Base-by-base conservation (phyloP, 2,797 vertebrate genomes). In the Tenualosa thibaudeaui region DNA sequence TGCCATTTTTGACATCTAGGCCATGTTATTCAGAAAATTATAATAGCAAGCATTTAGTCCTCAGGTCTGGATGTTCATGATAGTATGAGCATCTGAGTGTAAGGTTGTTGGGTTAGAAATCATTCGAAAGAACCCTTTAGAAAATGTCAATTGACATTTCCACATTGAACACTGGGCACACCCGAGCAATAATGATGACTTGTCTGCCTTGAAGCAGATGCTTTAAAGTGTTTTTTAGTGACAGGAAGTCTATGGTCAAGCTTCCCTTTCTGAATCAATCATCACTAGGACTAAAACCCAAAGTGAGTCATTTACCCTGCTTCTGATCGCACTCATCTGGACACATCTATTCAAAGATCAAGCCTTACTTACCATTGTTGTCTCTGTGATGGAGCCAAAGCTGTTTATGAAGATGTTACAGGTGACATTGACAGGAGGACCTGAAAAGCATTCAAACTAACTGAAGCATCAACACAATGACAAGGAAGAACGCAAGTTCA, bases 371-470 rank as follows among this genome's bases (percentile, higher is more conserved):
- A 99, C 98, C 98, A 99, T 98, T 5, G 98, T 98, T 9, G 97
- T 98, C 93, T 99, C 97, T 0, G 98, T 98, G 94, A 99, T 96
- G 0, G 98, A 99, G 84, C 97, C 96, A 0, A 99, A 99, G 92
- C 97, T 98, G 94, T 99, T 98, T 93, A 99, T 98, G 94, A 99
- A 98, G 94, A 99, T 97, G 94, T 98, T 98, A 91, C 97, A 98
- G 5, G 98, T 98, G 92, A 99, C 97, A 3, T 98, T 99, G 91
- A 98, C 96, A 0, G 98, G 97, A 3, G 96, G 96, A 90, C 97
- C 97, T 98, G 60, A 54, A 84, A 86, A 82, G 17, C 1, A 6
- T 46, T 46, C 15, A 78, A 43, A 43, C 1, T 5, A 78, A 46
- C 71, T 46, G 40, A 17, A 71, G 65, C 26, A 71, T 71, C 26